Conservation (phyloP, 2,888 invertebrate genomes). For the Allolobophora icterica region DNA sequence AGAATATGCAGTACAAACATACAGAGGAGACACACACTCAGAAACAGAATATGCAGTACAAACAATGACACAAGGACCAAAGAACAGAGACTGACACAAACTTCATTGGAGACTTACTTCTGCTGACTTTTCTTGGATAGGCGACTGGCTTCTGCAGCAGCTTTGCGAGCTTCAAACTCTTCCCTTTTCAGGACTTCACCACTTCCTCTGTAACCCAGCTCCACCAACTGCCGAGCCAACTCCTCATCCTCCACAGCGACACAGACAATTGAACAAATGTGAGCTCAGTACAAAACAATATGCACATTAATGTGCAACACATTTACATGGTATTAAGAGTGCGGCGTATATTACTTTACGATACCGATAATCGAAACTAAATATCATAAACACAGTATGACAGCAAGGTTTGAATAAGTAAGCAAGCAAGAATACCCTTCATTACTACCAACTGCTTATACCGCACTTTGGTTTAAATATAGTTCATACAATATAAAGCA, state of each 20-base stretch:
- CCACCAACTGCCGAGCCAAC: conserved; percentile 76
- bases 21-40: not conserved
- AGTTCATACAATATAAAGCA: no score
- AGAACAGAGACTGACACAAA: not conserved
- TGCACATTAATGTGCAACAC: not conserved
- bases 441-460: no score
- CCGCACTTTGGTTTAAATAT: no score
- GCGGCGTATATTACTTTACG: no score
- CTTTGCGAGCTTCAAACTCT: conserved; percentile 66
- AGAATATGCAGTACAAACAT: no score
- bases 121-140: conserved; percentile 60
- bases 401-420: no score
- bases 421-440: no score
- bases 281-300: not conserved
- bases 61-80: no score
- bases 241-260: conserved; percentile 69
- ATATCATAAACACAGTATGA: not conserved
- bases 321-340: not conserved
- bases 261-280: not conserved
- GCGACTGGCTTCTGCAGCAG: conserved; percentile 64
- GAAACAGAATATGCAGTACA: not conserved
- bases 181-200: conserved; percentile 66
- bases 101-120: conserved; percentile 14
- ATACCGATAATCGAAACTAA: not conserved
- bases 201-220: conserved; percentile 78